A percentile compares a stretch with the other conserved stretches of the same genome.
Conservation (phyloP, 64 coral and sea anemone genomes). For the Porites lutea region DNA sequence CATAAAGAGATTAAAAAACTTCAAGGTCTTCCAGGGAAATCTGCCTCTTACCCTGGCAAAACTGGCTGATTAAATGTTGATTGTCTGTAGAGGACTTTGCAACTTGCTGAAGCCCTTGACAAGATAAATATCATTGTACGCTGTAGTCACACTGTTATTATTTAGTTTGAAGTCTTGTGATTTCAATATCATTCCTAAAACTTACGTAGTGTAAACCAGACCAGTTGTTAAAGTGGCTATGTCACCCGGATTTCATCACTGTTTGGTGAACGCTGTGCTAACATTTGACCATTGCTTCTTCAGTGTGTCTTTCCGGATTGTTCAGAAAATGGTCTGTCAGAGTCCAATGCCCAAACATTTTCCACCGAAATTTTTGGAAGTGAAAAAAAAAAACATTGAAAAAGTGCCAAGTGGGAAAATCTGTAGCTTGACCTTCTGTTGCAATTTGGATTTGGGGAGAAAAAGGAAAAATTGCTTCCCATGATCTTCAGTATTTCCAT, state of each 20-base stretch:
- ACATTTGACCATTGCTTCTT: slow-evolving; percentile 19
- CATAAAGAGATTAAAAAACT: slow-evolving; percentile 68
- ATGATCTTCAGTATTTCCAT: slow-evolving; percentile 1
- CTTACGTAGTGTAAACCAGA: slow-evolving; percentile 6
- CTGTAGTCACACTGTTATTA: neutral
- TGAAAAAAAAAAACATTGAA: neutral
- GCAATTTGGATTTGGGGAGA: neutral
- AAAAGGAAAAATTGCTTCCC: slow-evolving; percentile 17
- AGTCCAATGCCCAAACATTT: slow-evolving; percentile 7
- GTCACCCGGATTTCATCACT: slow-evolving; percentile 12
- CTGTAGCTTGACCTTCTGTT: slow-evolving; percentile 6
- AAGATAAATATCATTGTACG: slow-evolving; percentile 40
- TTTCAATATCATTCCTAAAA: neutral
- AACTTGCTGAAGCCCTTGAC: slow-evolving; percentile 48
- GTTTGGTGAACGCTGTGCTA: neutral
- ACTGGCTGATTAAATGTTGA: slow-evolving; percentile 72
- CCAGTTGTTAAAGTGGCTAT: slow-evolving; percentile 15
- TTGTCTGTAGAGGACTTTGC: slow-evolving; percentile 52
- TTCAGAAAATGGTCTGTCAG: neutral
- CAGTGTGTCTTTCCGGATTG: slow-evolving; percentile 13
- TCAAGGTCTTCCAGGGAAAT: slow-evolving; percentile 75
- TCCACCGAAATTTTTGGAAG: slow-evolving; percentile 11
- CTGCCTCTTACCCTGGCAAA: slow-evolving; percentile 55
- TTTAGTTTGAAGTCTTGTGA: too few species aligned
- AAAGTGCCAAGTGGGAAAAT: slow-evolving; percentile 10